Percentiles rank a stretch among this genome's conserved stretches.
These are phyloP conservation scores for Drosophila robusta DNA, from an alignment of 2,888 invertebrate genomes.

Conservation along the genomic window DNA sequence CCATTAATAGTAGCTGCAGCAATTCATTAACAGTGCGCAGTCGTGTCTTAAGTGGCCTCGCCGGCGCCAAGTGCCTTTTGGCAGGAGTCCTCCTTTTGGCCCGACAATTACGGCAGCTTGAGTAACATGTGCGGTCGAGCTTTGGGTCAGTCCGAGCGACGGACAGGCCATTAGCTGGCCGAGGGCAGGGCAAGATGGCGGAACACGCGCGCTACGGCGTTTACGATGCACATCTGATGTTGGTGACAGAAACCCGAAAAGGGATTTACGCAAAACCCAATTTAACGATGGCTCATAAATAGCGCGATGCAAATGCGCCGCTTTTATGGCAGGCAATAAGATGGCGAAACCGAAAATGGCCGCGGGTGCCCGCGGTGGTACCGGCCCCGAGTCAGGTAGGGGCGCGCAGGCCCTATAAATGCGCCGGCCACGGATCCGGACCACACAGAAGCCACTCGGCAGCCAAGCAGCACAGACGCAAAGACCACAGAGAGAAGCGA, in stretches of 20 bases:
- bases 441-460: conserved; percentile 28
- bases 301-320: conserved; percentile 3
- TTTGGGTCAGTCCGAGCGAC: conserved; percentile 19
- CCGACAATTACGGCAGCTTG: background rate
- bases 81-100: background rate
- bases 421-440: background rate
- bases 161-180: conserved; percentile 56
- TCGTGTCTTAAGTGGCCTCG: conserved; percentile 40
- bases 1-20: conserved; percentile 40
- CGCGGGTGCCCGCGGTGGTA: background rate
- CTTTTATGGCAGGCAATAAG: conserved; percentile 34
- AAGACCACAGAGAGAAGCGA: background rate
- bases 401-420: conserved; percentile 24
- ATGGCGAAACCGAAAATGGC: background rate
- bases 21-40: conserved; percentile 59
- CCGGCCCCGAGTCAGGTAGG: background rate
- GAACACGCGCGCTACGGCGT: conserved; percentile 49
- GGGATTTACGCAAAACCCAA: conserved; percentile 48
- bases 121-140: background rate
- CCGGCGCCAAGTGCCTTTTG: conserved; percentile 2
- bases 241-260: conserved; percentile 41
- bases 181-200: background rate
- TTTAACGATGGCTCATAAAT: conserved; percentile 43
- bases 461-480: conserved; percentile 24
- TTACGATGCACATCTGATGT: conserved; percentile 20